Conservation (phyloP, 2,113 vertebrate genomes). For the Rhynchomys soricoides region DNA sequence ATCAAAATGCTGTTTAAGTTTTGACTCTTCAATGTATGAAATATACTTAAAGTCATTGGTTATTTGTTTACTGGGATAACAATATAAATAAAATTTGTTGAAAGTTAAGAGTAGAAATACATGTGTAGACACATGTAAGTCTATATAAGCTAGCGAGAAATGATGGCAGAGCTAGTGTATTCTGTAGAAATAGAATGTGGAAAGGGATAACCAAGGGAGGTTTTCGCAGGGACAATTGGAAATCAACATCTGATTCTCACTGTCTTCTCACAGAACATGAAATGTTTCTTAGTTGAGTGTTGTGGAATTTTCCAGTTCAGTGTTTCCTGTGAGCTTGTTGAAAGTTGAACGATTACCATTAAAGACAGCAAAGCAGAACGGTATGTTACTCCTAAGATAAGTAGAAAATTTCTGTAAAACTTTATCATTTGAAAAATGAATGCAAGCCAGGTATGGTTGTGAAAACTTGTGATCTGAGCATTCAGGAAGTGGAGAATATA, state of each 20-base stretch:
- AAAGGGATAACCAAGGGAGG: background rate
- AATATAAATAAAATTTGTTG: constrained; percentile 46
- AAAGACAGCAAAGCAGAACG: constrained; percentile 72
- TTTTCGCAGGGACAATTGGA: background rate
- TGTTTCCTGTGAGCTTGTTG: constrained; percentile 77
- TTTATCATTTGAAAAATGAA: constrained; percentile 21
- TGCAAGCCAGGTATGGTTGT: background rate
- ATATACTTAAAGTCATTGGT: constrained; percentile 54
- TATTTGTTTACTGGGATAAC: constrained; percentile 45
- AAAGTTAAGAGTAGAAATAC: background rate
- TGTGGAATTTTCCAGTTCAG: constrained; percentile 72
- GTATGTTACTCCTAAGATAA: constrained; percentile 43
- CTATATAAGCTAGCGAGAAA: background rate
- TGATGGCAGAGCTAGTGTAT: background rate
- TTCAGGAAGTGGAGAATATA: background rate
- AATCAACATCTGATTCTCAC: constrained; percentile 43
- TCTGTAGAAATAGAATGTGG: constrained; percentile 30
- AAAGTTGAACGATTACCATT: constrained; percentile 80
- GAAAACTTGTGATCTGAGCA: background rate
- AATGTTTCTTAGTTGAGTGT: constrained; percentile 72
- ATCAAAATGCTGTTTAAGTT: constrained; percentile 60
- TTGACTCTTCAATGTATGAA: constrained; percentile 37
- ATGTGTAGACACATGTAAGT: background rate
- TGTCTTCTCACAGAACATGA: constrained; percentile 65
- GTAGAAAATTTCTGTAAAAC: background rate